phyloP scores from a whole-genome alignment of 2,113 vertebrate species.

The Pipa parva region DNA sequence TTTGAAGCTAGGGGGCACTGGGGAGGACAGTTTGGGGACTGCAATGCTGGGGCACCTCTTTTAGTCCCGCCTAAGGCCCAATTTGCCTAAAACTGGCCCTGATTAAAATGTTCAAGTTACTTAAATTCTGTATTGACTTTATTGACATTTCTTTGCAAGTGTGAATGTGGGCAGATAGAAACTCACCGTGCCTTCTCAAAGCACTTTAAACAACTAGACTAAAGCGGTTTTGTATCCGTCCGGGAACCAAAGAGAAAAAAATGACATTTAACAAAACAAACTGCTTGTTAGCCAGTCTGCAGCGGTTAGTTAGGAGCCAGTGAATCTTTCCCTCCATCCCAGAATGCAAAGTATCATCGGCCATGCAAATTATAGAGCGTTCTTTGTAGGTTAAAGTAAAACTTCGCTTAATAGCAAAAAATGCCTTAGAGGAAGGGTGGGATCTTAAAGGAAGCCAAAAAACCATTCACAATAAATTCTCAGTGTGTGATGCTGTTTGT shows the following conservation, averaged over 20 bases:
- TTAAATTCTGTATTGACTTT: too few species aligned
- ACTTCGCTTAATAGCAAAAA: conserved; percentile 56
- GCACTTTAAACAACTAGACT: too few species aligned
- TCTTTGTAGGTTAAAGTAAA: conserved; percentile 61
- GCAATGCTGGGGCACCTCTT: too few species aligned
- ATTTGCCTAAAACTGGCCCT: too few species aligned
- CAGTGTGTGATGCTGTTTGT: conserved; percentile 66
- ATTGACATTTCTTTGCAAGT: too few species aligned
- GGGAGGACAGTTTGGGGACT: too few species aligned
- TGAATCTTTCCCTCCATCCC: conserved; percentile 59
- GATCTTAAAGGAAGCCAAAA: conserved; percentile 60
- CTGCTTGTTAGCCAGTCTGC: conserved; percentile 61
- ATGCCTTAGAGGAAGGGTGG: conserved; percentile 69
- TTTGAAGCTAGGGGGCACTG: too few species aligned
- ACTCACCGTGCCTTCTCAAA: too few species aligned
- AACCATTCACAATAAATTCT: conserved; percentile 72
- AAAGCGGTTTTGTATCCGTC: too few species aligned
- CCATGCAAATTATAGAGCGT: conserved; percentile 75
- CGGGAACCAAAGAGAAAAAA: conserved; percentile 27
- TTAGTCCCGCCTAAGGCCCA: too few species aligned
- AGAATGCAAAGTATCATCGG: conserved; percentile 60
- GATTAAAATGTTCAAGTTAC: too few species aligned
- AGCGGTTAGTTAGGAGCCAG: conserved; percentile 56
- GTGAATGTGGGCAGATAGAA: too few species aligned
- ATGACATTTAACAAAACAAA: conserved; percentile 54